A percentile compares a stretch with the other conserved stretches of the same genome.
phyloP scores from a whole-genome alignment of 2,888 invertebrate species.

The Hirtodrosophila confusa region DNA sequence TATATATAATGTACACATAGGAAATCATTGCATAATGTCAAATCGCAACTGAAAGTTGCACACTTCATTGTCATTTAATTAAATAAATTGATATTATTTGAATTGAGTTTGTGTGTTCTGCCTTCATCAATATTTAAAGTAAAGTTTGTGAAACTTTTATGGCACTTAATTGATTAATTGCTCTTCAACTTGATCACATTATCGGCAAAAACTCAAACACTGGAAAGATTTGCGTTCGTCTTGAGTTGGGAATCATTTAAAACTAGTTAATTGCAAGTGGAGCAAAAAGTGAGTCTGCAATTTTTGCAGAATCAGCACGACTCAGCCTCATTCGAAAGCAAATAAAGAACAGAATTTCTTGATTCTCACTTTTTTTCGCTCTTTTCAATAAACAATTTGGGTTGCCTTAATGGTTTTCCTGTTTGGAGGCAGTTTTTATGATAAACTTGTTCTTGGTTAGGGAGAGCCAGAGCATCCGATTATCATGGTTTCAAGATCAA shows the following conservation, averaged over 20 bases:
- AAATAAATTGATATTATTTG: neutral
- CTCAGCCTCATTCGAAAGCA: constrained; percentile 1
- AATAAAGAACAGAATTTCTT: constrained; percentile 20
- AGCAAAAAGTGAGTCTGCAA: constrained; percentile 22
- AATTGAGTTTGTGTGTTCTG: neutral
- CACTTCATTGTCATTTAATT: too few relatives aligned
- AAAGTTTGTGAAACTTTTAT: too few relatives aligned
- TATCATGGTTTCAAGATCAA: constrained; percentile 69
- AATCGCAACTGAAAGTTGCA: too few relatives aligned
- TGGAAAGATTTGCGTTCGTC: too few relatives aligned
- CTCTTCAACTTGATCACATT: too few relatives aligned
- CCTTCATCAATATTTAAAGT: too few relatives aligned
- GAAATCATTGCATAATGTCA: too few relatives aligned
- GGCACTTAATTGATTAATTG: too few relatives aligned
- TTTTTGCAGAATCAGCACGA: constrained; percentile 30
- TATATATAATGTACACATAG: too few relatives aligned
- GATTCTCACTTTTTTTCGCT: constrained; percentile 35
- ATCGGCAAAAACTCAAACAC: too few relatives aligned
- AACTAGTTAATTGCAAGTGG: constrained; percentile 28
- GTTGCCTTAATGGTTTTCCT: constrained; percentile 66
- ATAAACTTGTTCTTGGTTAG: constrained; percentile 66
- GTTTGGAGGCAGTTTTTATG: constrained; percentile 40
- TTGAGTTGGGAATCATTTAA: neutral
- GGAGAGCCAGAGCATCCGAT: constrained; percentile 10
- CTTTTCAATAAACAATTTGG: constrained; percentile 66